These are phyloP conservation scores for Sarcophaga carnaria DNA, from an alignment of 2,888 invertebrate genomes.

Conservation along the genomic window DNA sequence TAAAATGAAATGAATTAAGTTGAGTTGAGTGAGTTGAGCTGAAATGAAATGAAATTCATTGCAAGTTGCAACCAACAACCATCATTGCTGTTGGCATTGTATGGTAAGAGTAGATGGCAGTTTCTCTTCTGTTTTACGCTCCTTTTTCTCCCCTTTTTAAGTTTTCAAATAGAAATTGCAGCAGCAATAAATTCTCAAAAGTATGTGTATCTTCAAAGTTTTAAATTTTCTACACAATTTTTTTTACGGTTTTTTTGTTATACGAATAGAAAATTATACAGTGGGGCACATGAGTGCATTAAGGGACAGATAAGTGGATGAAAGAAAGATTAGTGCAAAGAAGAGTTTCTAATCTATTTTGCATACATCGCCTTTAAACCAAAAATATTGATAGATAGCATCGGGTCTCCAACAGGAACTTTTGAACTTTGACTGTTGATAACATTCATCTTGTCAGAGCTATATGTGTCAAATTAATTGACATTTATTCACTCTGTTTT, in stretches of 20 bases:
- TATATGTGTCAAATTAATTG: too few species aligned
- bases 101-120: constrained; percentile 44
- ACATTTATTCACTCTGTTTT: too few species aligned
- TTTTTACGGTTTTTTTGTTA: constrained; percentile 37
- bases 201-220: constrained; percentile 70
- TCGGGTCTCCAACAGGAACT: too few species aligned
- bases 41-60: constrained; percentile 58
- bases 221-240: constrained; percentile 70
- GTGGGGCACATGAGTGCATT: background rate
- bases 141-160: background rate
- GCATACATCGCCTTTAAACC: background rate
- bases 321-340: too few species aligned
- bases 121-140: constrained; percentile 55
- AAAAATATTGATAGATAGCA: too few species aligned
- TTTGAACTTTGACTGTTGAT: too few species aligned
- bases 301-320: background rate
- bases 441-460: too few species aligned
- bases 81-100: constrained; percentile 33
- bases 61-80: constrained; percentile 34
- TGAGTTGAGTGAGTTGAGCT: background rate
- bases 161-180: constrained; percentile 74
- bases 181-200: constrained; percentile 80
- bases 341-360: background rate
- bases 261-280: background rate
- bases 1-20: background rate